Conservation (phyloP, 2,113 vertebrate species). For the Anolis sagrei region DNA sequence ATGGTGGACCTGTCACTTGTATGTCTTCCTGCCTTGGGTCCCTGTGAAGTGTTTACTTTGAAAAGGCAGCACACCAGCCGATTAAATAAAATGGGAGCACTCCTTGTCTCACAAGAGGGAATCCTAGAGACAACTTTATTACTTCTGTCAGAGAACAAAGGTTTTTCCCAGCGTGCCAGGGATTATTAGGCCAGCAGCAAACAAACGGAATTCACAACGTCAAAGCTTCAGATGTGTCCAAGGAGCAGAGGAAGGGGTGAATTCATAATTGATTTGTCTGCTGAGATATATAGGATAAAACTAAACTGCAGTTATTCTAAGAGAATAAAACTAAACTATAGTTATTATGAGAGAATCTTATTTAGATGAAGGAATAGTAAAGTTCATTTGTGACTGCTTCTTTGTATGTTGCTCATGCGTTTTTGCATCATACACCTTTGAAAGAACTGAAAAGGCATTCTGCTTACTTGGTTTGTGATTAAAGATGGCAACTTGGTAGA, state of each 20-base stretch:
- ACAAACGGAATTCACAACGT: constrained; percentile 70
- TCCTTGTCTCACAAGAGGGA: constrained; percentile 79
- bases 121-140: constrained; percentile 81
- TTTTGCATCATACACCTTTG: background rate
- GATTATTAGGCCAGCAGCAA: constrained; percentile 81
- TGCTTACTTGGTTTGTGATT: background rate
- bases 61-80: constrained; percentile 76
- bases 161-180: constrained; percentile 77
- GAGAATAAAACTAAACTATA: constrained; percentile 44
- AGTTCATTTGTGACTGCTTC: constrained; percentile 1
- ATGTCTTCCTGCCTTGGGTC: constrained; percentile 71
- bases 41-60: constrained; percentile 81
- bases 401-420: background rate
- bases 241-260: constrained; percentile 1
- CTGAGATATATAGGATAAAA: constrained; percentile 24
- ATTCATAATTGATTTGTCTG: constrained; percentile 76
- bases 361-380: background rate
- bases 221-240: constrained; percentile 76
- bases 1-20: constrained; percentile 53
- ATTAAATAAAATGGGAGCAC: constrained; percentile 80
- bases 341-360: constrained; percentile 32
- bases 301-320: background rate
- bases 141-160: constrained; percentile 85
- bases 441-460: background rate
- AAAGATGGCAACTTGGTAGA: background rate